Percentiles rank a stretch among this genome's conserved stretches.
Conservation (phyloP, 2,797 vertebrate species). For the Rachycentron canadum region DNA sequence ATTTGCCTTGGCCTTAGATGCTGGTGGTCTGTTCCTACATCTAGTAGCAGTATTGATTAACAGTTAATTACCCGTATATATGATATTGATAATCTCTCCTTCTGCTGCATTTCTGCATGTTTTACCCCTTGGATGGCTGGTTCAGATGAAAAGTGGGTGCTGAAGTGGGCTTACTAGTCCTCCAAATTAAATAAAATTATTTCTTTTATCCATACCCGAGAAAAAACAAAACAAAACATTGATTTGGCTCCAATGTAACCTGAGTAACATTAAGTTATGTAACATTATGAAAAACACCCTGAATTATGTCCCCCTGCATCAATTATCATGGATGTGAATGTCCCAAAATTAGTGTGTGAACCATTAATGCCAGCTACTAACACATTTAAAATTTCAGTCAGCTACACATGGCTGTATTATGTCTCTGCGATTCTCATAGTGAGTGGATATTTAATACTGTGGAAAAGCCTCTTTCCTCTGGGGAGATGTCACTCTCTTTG, state of each 20-base stretch:
- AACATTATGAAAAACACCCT: background rate
- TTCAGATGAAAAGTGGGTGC: background rate
- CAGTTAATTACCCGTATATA: background rate
- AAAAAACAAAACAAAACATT: background rate
- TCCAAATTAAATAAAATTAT: background rate
- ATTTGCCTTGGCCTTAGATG: too few relatives aligned
- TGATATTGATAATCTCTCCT: too few relatives aligned
- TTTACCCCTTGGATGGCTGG: background rate
- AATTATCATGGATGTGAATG: background rate
- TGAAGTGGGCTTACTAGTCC: background rate
- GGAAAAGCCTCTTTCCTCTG: constrained; percentile 49
- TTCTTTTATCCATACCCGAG: background rate
- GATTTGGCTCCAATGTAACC: too few relatives aligned
- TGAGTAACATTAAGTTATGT: background rate
- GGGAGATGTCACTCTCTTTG: constrained; percentile 34
- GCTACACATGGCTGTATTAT: constrained; percentile 8
- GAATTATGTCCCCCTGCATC: background rate
- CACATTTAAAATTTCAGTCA: constrained; percentile 1
- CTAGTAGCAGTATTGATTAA: background rate
- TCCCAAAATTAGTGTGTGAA: background rate
- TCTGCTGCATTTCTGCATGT: background rate
- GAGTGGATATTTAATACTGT: constrained; percentile 54
- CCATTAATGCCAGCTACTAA: constrained; percentile 6
- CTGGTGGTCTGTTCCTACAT: too few relatives aligned
- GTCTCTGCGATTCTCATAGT: constrained; percentile 19